Base-by-base conservation (phyloP, 2,113 vertebrate genomes). In the Suricata suricatta region DNA sequence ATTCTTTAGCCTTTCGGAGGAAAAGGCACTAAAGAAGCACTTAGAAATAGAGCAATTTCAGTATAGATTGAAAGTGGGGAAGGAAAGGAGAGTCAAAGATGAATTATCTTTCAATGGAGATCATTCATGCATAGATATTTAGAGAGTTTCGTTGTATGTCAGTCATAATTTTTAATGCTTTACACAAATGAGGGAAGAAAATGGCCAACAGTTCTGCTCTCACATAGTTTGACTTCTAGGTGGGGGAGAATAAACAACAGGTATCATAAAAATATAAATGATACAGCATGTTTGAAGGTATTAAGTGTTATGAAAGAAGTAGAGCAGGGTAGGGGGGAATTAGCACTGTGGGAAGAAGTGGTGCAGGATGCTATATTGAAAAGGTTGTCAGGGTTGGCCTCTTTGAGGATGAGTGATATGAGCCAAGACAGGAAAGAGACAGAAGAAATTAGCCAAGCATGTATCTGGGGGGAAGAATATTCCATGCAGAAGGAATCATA, bases 31-130 rank as follows among this genome's bases (percentile, higher is more conserved):
- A 88, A 57, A 25, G 17, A 88, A 97, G 25, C 5, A 88, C 29
- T 79, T 47, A 35, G 11, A 60, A 82, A 54, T 44, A 29, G 38
- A 88, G 29, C 1, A 31, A 76, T 54, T 84, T 93, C 8, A 19
- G 6, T 88, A n/a, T 15, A 80, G 25, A 52, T 23, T 90, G 8
- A 83, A 93, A 33, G 25, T 19, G 10, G 15, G 16, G 16, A 47
- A 90, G 57, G 35, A 80, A 84, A 90, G 41, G 44, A 77, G 88
- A 85, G 29, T 68, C 25, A 88, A 47, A 66, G 50, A 71, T 63
- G 31, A 80, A 35, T 7, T 64, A 44, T 44, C 27, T 93, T 94
- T 57, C 17, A 91, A 95, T 41, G 21, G 27, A 85, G 38, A 41
- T 64, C 54, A 85, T 52, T 93, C 71, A 27, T n/a, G 54, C 41